phyloP scores from a whole-genome alignment of 2,888 invertebrate species.

The Hirtodrosophila cameraria region DNA sequence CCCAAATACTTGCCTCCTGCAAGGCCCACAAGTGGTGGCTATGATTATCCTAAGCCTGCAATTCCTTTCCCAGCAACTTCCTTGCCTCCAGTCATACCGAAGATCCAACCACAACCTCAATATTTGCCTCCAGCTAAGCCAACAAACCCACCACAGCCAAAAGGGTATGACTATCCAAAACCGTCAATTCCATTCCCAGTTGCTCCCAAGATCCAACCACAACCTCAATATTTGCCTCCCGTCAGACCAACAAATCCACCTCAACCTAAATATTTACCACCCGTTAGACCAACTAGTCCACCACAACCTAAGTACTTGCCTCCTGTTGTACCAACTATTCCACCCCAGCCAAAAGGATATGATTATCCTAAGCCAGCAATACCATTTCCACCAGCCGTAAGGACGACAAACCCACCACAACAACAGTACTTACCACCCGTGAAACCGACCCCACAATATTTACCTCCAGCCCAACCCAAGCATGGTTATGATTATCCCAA shows the following conservation, averaged over 20 bases:
- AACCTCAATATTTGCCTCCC: conserved; percentile 51
- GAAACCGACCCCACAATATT: conserved; percentile 23
- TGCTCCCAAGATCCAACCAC: conserved; percentile 33
- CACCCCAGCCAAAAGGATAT: conserved; percentile 5
- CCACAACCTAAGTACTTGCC: conserved; percentile 31
- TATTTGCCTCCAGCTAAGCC: conserved; percentile 59
- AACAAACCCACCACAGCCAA: conserved; percentile 40
- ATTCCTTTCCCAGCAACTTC: conserved; percentile 36
- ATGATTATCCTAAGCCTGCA: conserved; percentile 60
- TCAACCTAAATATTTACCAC: conserved; percentile 43
- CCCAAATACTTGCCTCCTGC: conserved; percentile 24
- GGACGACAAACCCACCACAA: not conserved
- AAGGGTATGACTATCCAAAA: conserved; percentile 64
- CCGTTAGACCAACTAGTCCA: conserved; percentile 25
- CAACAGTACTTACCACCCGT: conserved; percentile 57
- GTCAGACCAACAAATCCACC: conserved; percentile 41
- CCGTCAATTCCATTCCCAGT: conserved; percentile 54
- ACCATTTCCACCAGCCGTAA: conserved; percentile 5
- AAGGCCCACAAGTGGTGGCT: conserved; percentile 41
- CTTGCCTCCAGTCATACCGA: conserved; percentile 44
- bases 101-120: conserved; percentile 23
- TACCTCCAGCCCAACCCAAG: too few relatives aligned
- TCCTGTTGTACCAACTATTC: conserved; percentile 20
- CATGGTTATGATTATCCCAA: conserved; percentile 58
- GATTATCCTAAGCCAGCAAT: not conserved